Conservation (phyloP, 2,113 vertebrate species). For the Hippocampus zosterae region DNA sequence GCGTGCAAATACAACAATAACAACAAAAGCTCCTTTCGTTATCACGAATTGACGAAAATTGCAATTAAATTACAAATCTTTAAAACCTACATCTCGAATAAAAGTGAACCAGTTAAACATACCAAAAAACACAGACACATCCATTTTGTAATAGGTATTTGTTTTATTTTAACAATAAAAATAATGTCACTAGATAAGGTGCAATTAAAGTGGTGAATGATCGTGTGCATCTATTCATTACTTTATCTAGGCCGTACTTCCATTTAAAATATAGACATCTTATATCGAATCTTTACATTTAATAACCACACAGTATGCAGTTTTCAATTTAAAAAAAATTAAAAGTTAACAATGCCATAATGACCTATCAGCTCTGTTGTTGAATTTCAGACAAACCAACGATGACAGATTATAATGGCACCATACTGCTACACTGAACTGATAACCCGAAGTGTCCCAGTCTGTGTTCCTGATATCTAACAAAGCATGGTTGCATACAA, state of each 20-base stretch:
- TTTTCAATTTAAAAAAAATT: too few species aligned
- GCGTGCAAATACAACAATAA: background rate
- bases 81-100: background rate
- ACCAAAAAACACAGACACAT: background rate
- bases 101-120: background rate
- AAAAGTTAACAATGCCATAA: slow-evolving; percentile 16
- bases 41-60: too few species aligned
- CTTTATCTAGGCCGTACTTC: background rate
- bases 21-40: too few species aligned
- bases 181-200: background rate
- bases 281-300: background rate
- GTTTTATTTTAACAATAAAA: background rate
- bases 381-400: background rate
- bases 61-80: too few species aligned
- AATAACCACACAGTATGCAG: background rate
- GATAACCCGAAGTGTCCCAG: background rate
- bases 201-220: background rate
- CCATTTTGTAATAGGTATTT: background rate
- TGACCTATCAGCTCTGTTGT: slow-evolving; percentile 11
- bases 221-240: background rate
- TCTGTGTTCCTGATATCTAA: background rate
- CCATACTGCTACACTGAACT: background rate
- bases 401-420: background rate
- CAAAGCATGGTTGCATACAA: background rate
- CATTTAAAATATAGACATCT: background rate